A percentile compares a stretch with the other conserved stretches of the same genome.
Evolutionary conservation across 1,140 invertebrate genomes (phyloP).

Genomic region (Zelostemma sp.): DNA sequence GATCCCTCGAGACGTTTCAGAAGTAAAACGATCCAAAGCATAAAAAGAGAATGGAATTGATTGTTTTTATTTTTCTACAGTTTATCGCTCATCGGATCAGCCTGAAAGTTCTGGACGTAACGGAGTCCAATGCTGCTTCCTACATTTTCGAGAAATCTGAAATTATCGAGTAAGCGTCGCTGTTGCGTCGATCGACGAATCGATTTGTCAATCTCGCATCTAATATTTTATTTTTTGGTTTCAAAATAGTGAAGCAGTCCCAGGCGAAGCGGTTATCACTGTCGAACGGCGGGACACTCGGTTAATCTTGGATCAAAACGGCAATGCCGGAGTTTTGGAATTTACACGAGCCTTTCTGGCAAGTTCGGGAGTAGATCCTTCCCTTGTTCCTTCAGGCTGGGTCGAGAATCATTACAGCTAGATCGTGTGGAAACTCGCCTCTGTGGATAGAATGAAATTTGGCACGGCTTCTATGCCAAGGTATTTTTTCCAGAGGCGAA

Average conservation of each 20-base stretch:
- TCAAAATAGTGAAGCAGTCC: constrained; percentile 10
- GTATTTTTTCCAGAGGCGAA: constrained; percentile 28
- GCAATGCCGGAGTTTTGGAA: constrained; percentile 71
- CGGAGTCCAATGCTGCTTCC: constrained; percentile 51
- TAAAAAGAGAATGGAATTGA: constrained; percentile 5
- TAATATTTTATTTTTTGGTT: constrained; percentile 13
- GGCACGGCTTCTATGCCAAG: constrained; percentile 49
- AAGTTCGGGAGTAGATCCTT: constrained; percentile 77
- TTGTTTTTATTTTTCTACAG: constrained; percentile 24
- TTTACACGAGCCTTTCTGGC: constrained; percentile 75
- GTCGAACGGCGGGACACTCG: constrained; percentile 68
- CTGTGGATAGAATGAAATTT: constrained; percentile 75
- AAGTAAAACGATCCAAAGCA: constrained; percentile 35
- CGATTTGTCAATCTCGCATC: no score
- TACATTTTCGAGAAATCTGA: constrained; percentile 58
- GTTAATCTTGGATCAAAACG: constrained; percentile 67
- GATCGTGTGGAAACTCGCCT: constrained; percentile 87
- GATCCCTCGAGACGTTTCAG: constrained; percentile 28
- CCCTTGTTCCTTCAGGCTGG: constrained; percentile 78
- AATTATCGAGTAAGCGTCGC: constrained; percentile 48
- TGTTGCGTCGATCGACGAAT: no score
- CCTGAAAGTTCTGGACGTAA: constrained; percentile 52
- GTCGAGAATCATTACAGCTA: constrained; percentile 84
- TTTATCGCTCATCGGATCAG: constrained; percentile 36
- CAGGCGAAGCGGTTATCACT: constrained; percentile 52